Evolutionary conservation across 23 tunicate species (phyloP).

Genomic region (Trididemnum clinides): DNA sequence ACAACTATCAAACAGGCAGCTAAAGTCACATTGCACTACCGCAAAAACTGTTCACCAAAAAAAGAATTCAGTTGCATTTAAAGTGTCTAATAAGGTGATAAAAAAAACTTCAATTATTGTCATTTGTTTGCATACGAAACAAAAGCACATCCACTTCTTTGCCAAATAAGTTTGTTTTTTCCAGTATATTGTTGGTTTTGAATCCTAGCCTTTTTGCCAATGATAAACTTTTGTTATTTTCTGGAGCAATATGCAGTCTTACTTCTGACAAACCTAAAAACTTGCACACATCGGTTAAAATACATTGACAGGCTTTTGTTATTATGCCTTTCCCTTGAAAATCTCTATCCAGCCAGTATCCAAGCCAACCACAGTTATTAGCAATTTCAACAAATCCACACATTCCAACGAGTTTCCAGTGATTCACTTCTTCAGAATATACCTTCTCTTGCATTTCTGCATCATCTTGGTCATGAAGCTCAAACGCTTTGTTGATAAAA

Average conservation of each 20-base stretch:
- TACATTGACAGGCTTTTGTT: neutral
- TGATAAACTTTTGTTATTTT: neutral
- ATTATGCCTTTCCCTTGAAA: conserved; percentile 40
- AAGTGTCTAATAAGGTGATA: too few species aligned
- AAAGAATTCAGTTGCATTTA: too few species aligned
- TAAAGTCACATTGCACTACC: too few species aligned
- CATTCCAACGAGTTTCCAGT: conserved; percentile 28
- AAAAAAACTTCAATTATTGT: too few species aligned
- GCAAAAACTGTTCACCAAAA: too few species aligned
- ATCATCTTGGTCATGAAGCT: neutral
- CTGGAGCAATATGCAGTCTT: neutral
- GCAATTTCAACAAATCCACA: conserved; percentile 45
- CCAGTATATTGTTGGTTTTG: neutral
- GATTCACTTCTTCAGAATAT: neutral
- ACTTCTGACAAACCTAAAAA: neutral
- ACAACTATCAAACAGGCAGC: too few species aligned
- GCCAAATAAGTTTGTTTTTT: neutral
- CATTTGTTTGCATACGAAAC: too few species aligned
- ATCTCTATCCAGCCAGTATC: conserved; percentile 54
- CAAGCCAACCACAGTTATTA: conserved; percentile 4
- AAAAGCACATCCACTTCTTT: neutral
- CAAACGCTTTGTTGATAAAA: neutral
- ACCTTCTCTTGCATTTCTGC: too few species aligned
- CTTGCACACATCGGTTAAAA: neutral
- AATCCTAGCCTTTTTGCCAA: conserved; percentile 12